Percentiles rank a stretch among this genome's conserved stretches.
Conservation (phyloP, 2,888 invertebrate species). For the Orthonevra nobilis region DNA sequence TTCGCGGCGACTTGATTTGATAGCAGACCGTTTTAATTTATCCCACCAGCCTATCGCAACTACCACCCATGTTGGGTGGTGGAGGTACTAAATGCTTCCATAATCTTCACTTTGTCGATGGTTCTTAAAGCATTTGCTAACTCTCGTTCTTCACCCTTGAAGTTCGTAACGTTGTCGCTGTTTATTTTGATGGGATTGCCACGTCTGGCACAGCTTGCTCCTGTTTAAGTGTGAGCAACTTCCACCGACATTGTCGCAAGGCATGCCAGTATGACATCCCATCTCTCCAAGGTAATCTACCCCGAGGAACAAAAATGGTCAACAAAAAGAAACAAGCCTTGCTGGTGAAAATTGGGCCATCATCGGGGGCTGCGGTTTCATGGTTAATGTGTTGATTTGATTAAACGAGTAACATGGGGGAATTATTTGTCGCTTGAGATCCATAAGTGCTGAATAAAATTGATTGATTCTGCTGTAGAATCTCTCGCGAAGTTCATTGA, state of each 20-base stretch:
- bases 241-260: conserved; percentile 52
- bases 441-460: background rate
- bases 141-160: conserved; percentile 46
- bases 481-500: background rate
- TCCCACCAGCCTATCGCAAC: background rate
- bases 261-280: conserved; percentile 44
- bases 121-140: conserved; percentile 16
- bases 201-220: conserved; percentile 52
- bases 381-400: background rate
- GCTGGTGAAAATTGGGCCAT: conserved; percentile 18
- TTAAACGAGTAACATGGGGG: background rate
- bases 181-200: conserved; percentile 48
- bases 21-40: background rate
- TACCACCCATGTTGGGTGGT: background rate
- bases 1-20: background rate
- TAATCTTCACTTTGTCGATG: conserved; percentile 29
- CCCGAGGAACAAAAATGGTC: conserved; percentile 33
- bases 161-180: conserved; percentile 63
- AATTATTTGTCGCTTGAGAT: background rate
- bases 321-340: conserved; percentile 21
- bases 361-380: background rate
- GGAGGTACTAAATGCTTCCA: conserved; percentile 32
- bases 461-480: too few species aligned
- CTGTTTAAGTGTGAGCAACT: conserved; percentile 24
- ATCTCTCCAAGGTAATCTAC: conserved; percentile 43